Percentiles rank a stretch among this genome's conserved stretches.
Evolutionary conservation across 2,888 invertebrate species (phyloP).

Genomic region (Frankliniella intonsa): DNA sequence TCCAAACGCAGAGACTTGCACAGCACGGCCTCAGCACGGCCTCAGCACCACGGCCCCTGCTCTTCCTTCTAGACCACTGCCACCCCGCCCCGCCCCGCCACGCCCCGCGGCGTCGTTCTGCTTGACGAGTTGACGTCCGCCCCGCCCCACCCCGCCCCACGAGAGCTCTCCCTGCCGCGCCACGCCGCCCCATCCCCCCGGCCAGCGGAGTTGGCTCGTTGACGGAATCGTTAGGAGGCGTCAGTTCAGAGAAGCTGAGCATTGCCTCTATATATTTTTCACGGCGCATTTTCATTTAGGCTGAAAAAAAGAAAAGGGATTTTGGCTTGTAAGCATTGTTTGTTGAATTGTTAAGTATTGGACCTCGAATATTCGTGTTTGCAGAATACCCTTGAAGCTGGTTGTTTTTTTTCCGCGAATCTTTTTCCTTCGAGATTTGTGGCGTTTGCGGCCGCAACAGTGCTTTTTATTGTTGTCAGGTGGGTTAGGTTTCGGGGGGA

Average conservation of each 20-base stretch:
- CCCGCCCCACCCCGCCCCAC: not conserved
- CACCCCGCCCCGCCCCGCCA: not conserved
- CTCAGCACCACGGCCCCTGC: not conserved
- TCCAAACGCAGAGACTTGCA: slow-evolving; percentile 18
- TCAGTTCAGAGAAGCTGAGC: not conserved
- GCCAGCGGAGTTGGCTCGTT: slow-evolving; percentile 3
- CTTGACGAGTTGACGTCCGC: slow-evolving; percentile 15
- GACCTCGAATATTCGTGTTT: no score
- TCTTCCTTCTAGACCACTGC: not conserved
- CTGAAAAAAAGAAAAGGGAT: not conserved
- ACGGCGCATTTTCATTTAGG: not conserved
- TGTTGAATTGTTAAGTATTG: not conserved
- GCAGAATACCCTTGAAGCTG: no score
- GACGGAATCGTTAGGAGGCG: slow-evolving; percentile 17
- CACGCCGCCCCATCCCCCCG: not conserved
- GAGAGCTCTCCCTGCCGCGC: not conserved
- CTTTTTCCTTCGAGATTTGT: not conserved
- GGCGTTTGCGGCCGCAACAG: not conserved
- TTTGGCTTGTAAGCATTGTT: not conserved
- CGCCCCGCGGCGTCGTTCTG: not conserved
- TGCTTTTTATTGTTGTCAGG: no score
- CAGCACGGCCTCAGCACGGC: not conserved
- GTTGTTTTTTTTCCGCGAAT: not conserved
- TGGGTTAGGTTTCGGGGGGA: not conserved
- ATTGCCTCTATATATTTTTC: not conserved